Evolutionary conservation across 2,888 invertebrate species (phyloP), one percentile per base, ranked within the genome.

Genomic region (Malacosoma neustria): DNA sequence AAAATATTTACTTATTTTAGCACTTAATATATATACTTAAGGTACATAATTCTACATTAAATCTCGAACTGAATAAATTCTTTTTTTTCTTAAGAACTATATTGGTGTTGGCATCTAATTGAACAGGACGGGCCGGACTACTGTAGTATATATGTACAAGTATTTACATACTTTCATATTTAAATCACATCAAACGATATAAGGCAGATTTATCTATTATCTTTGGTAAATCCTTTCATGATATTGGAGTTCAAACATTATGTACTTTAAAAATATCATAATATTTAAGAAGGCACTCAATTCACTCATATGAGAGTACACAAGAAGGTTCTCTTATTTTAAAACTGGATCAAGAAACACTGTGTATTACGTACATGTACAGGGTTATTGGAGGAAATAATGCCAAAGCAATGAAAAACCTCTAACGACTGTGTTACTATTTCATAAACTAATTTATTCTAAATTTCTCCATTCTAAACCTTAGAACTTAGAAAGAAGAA

Each of bases 1-100:
- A 84, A 84, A 84, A 84, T 81, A 82, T 77, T 75, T 72, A 71
- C 79, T 73, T 77, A 80, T 54, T 72, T 71, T 64, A 54, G 65
- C 71, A 75, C 71, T 73, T 72, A 68, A 76, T 76, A 71, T 74
- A 76, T 74, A 79, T 66, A 73, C 72, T 76, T 73, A 79, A 46
- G 70, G 56, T 62, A 62, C 46, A 56, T 58, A 57, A 72, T 49
- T 66, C 72, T 79, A 75, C 67, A 73, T 69, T 76, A 82, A 81
- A 82, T 84, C 84, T 85, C 84, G 71, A 74, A 72, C 69, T 64
- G 61, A 65, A 71, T 57, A 67, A 36, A 70, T 81, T 76, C 60
- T 70, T 54, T 52, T 56, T 72, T 65, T 55, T 51, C 76, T 77
- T 80, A 79, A 43, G 48, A 54, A 59, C 73, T 77, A 77, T 44